These are phyloP conservation scores for Gymnoscopelus microlampas DNA, from an alignment of 2,797 vertebrate species.

Conservation along the genomic window DNA sequence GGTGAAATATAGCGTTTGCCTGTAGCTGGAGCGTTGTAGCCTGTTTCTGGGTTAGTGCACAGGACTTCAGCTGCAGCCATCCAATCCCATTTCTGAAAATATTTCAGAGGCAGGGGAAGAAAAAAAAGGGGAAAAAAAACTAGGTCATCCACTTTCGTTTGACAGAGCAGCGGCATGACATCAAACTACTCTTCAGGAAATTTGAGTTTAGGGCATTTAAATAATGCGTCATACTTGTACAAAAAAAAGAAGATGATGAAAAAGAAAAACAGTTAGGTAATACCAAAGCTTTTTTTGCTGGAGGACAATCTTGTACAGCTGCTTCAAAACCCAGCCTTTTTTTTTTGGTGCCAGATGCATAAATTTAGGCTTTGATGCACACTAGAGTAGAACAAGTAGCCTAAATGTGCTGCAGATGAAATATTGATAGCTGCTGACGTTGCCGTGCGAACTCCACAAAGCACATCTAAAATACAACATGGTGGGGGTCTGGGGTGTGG, in stretches of 20 bases:
- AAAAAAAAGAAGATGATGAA: not conserved
- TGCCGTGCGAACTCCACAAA: slow-evolving; percentile 56
- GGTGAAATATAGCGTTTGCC: slow-evolving; percentile 70
- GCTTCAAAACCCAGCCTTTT: slow-evolving; percentile 19
- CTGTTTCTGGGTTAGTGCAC: slow-evolving; percentile 82
- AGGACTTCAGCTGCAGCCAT: slow-evolving; percentile 78
- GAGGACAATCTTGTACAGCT: slow-evolving; percentile 7
- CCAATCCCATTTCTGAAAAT: slow-evolving; percentile 81
- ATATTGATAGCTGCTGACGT: slow-evolving; percentile 52
- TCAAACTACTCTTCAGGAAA: slow-evolving; percentile 78
- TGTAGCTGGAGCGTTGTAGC: slow-evolving; percentile 71
- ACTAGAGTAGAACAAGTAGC: slow-evolving; percentile 5
- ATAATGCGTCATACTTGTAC: slow-evolving; percentile 62
- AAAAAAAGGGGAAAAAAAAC: slow-evolving; percentile 48
- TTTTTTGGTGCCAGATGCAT: slow-evolving; percentile 32
- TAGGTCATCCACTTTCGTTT: slow-evolving; percentile 81
- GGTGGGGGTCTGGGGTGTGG: not conserved
- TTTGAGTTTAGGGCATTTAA: slow-evolving; percentile 72
- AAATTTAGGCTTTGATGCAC: slow-evolving; percentile 26
- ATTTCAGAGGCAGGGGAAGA: slow-evolving; percentile 72
- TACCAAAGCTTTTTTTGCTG: slow-evolving; percentile 33
- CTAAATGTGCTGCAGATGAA: slow-evolving; percentile 51
- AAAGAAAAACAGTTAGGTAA: slow-evolving; percentile 53
- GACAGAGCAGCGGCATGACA: slow-evolving; percentile 73
- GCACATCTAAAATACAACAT: slow-evolving; percentile 29